phyloP scores from a whole-genome alignment of 2,797 vertebrate species.

The Danio choprae region DNA sequence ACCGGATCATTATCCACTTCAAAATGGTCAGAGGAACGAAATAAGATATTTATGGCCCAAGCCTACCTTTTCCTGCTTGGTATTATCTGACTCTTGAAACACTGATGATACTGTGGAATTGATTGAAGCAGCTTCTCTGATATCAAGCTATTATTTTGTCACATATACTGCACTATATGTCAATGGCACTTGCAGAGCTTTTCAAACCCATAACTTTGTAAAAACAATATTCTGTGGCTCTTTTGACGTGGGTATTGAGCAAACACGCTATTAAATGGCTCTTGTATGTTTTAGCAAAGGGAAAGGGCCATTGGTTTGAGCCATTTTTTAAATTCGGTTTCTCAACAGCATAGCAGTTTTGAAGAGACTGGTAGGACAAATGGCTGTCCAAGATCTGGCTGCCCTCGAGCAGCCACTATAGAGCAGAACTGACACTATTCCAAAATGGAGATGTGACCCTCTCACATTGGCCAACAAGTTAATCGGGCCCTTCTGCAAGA shows the following conservation, averaged over 20 bases:
- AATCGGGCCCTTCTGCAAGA: constrained; percentile 22
- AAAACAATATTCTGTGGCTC: neutral
- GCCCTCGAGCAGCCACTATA: neutral
- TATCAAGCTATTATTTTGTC: constrained; percentile 11
- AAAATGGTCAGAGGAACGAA: neutral
- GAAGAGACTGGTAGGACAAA: constrained; percentile 2
- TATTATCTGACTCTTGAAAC: constrained; percentile 6
- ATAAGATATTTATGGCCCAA: constrained; percentile 1
- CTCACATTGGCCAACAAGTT: neutral
- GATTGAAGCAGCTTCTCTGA: neutral
- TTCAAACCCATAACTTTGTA: neutral
- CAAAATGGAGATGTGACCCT: constrained; percentile 9
- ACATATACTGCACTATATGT: neutral
- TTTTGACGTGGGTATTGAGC: neutral
- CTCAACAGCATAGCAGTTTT: constrained; percentile 4
- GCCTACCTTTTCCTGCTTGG: neutral
- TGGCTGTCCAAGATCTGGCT: constrained; percentile 9
- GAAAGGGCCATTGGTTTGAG: neutral
- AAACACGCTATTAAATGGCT: neutral
- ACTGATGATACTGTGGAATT: constrained; percentile 2
- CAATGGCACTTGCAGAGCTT: neutral
- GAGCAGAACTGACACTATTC: neutral
- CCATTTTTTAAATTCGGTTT: neutral
- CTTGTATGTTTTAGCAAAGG: neutral
- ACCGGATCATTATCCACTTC: constrained; percentile 22